Evolutionary conservation across 2,888 invertebrate genomes (phyloP).

Genomic region (Hemistola chrysoprasaria): DNA sequence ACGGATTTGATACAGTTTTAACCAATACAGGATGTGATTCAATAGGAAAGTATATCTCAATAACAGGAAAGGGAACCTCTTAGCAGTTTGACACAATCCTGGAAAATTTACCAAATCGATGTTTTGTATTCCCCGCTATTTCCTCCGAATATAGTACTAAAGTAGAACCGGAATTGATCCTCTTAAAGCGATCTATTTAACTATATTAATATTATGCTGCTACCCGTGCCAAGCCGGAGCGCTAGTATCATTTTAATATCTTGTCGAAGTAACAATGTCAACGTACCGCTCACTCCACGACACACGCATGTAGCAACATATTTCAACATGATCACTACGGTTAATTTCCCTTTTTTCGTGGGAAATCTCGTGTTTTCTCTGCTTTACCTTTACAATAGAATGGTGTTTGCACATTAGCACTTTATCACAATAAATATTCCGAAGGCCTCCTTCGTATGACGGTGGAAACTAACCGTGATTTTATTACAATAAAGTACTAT

Average conservation of each 20-base stretch:
- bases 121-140: too few species aligned
- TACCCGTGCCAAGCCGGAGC: too few species aligned
- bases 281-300: constrained; percentile 8
- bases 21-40: too few species aligned
- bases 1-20: too few species aligned
- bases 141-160: too few species aligned
- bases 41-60: too few species aligned
- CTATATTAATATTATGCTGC: too few species aligned
- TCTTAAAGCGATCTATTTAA: too few species aligned
- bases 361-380: constrained; percentile 70
- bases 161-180: too few species aligned
- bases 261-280: constrained; percentile 8
- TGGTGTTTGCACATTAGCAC: constrained; percentile 1
- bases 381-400: constrained; percentile 34
- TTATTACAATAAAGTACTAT: neutral
- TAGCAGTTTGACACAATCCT: too few species aligned
- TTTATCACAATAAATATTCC: neutral
- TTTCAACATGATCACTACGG: constrained; percentile 25
- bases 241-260: neutral
- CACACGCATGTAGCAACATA: constrained; percentile 28
- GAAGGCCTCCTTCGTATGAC: neutral
- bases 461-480: neutral
- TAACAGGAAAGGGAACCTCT: too few species aligned
- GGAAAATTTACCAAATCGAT: too few species aligned
- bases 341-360: constrained; percentile 77